Percentiles rank a stretch among this genome's conserved stretches.
phyloP scores from a whole-genome alignment of 1,140 invertebrate species.

The Drosophila sechellia region DNA sequence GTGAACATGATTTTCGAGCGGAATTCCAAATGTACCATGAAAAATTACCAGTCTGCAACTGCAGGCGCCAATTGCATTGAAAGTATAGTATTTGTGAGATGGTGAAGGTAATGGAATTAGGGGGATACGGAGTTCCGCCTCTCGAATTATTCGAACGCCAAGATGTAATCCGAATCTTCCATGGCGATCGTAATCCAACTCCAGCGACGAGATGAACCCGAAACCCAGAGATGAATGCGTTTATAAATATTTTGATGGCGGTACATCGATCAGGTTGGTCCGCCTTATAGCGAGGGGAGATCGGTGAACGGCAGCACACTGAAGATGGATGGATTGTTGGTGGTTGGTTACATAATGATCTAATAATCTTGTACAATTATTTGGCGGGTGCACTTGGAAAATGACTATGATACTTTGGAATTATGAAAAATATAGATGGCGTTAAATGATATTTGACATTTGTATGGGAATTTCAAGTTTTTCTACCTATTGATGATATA shows the following conservation, averaged over 20 bases:
- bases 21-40: slow-evolving; percentile 45
- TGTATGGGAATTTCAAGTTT: neutral
- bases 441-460: neutral
- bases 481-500: no score
- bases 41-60: slow-evolving; percentile 65
- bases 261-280: slow-evolving; percentile 63
- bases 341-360: slow-evolving; percentile 32
- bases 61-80: slow-evolving; percentile 74
- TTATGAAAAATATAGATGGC: neutral
- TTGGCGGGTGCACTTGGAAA: slow-evolving; percentile 27
- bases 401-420: neutral
- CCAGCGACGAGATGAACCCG: neutral
- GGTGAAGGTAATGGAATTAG: neutral
- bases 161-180: slow-evolving; percentile 34
- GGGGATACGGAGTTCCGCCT: slow-evolving; percentile 24
- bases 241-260: slow-evolving; percentile 82
- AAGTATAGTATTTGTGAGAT: slow-evolving; percentile 10
- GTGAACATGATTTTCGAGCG: slow-evolving; percentile 35
- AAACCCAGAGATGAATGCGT: slow-evolving; percentile 60
- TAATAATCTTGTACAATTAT: slow-evolving; percentile 80
- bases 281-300: slow-evolving; percentile 1
- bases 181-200: slow-evolving; percentile 28
- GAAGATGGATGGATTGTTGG: slow-evolving; percentile 45
- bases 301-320: slow-evolving; percentile 1
- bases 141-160: slow-evolving; percentile 6